phyloP scores from a whole-genome alignment of 2,113 vertebrate species.

The Onychostoma macrolepis region DNA sequence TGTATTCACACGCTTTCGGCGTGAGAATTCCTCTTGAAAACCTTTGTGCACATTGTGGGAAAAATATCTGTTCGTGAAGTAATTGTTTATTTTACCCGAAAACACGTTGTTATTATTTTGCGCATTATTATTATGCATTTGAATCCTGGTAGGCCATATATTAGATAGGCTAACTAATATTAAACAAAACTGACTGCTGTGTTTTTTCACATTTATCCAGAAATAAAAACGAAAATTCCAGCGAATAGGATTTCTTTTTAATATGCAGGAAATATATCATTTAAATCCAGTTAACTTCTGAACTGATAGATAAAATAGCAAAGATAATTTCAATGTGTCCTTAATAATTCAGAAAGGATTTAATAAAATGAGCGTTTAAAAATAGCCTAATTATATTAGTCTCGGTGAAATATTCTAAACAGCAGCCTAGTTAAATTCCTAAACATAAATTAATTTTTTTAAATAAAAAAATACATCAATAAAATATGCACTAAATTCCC shows the following conservation, averaged over 20 bases:
- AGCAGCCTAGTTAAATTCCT: neutral
- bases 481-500: neutral
- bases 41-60: conserved; percentile 34
- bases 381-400: neutral
- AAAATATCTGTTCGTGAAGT: conserved; percentile 45
- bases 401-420: neutral
- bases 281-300: neutral
- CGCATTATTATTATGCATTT: neutral
- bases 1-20: conserved; percentile 10
- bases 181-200: neutral
- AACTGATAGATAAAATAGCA: neutral
- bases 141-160: neutral
- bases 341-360: neutral
- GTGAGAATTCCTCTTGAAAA: neutral
- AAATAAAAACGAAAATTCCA: neutral
- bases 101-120: neutral
- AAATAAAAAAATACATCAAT: neutral
- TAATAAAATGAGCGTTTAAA: neutral
- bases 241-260: neutral
- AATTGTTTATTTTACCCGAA: conserved; percentile 61
- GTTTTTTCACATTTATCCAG: neutral
- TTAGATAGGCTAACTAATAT: neutral
- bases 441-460: neutral
- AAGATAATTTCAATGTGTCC: neutral
- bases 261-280: neutral